A percentile compares a stretch with the other conserved stretches of the same genome.
phyloP scores from a whole-genome alignment of 37 sponge, comb jelly and placozoan species.

The Cliona cf. orientalis region DNA sequence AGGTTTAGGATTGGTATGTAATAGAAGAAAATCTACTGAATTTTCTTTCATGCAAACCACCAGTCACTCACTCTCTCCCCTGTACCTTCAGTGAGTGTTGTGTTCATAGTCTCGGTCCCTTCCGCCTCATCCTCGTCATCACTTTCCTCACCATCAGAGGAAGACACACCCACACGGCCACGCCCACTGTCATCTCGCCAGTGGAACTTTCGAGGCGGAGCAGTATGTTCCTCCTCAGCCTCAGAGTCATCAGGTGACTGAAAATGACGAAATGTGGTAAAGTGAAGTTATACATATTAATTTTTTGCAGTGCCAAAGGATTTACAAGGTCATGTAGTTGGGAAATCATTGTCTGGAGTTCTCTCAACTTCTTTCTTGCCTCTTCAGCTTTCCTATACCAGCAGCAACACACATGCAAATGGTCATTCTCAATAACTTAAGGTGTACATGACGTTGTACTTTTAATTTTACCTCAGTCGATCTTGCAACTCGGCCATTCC shows the following conservation, averaged over 20 bases:
- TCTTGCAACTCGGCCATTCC: slow-evolving; percentile 10
- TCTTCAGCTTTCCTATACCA: slow-evolving; percentile 44
- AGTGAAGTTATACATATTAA: too few relatives aligned
- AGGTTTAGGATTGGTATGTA: too few relatives aligned
- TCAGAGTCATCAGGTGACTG: too few relatives aligned
- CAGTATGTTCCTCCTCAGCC: too few relatives aligned
- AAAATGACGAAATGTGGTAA: too few relatives aligned
- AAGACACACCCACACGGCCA: neutral
- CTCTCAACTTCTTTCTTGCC: slow-evolving; percentile 29
- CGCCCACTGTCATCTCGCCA: too few relatives aligned
- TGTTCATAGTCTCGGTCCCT: neutral
- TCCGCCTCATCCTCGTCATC: neutral
- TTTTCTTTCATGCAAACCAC: neutral
- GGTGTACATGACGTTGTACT: too few relatives aligned
- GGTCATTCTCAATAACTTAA: neutral
- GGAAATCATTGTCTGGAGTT: slow-evolving; percentile 10
- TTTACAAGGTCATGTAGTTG: neutral
- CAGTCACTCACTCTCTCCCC: neutral
- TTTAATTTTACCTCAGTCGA: slow-evolving; percentile 16
- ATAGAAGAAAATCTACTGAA: too few relatives aligned
- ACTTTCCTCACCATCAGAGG: neutral
- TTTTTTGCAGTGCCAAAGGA: too few relatives aligned
- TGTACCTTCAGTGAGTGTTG: neutral
- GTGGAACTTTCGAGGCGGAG: too few relatives aligned
- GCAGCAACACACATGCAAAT: neutral